A percentile compares a stretch with the other conserved stretches of the same genome.
Conservation (phyloP, 2,888 invertebrate species). For the Stenichneumon culpator region DNA sequence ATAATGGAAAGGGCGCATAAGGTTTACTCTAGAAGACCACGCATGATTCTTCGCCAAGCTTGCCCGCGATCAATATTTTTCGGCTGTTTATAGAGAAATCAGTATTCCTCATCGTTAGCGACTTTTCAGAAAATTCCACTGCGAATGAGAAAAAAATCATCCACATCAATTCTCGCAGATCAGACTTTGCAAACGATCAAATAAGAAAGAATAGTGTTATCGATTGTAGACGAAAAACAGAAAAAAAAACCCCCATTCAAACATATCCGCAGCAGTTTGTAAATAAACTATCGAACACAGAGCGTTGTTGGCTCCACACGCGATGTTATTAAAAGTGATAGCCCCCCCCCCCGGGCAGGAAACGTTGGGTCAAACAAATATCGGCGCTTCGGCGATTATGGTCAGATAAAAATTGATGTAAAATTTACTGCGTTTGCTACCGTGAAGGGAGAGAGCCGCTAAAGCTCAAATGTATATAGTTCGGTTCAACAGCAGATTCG, state of each 20-base stretch:
- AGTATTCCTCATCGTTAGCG: neutral
- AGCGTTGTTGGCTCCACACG: neutral
- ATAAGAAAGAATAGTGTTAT: neutral
- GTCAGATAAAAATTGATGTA: neutral
- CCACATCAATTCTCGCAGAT: neutral
- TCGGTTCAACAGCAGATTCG: slow-evolving; percentile 1
- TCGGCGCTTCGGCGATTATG: neutral
- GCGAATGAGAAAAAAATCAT: neutral
- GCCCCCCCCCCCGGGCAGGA: no score
- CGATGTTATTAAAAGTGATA: slow-evolving; percentile 18
- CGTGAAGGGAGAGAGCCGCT: neutral
- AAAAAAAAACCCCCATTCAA: neutral
- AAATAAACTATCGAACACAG: slow-evolving; percentile 9
- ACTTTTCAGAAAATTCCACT: no score
- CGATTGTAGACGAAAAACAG: neutral
- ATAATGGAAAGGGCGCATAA: neutral
- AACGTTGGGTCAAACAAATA: neutral
- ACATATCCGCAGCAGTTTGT: neutral
- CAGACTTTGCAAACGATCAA: neutral
- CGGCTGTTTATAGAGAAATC: neutral
- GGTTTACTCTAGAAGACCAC: neutral
- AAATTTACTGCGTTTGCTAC: neutral
- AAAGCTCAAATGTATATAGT: neutral
- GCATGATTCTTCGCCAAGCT: neutral
- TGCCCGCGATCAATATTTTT: neutral